Percentiles rank a stretch among this genome's conserved stretches.
Evolutionary conservation across 2,113 vertebrate genomes (phyloP).

Genomic region (Meriones unguiculatus): DNA sequence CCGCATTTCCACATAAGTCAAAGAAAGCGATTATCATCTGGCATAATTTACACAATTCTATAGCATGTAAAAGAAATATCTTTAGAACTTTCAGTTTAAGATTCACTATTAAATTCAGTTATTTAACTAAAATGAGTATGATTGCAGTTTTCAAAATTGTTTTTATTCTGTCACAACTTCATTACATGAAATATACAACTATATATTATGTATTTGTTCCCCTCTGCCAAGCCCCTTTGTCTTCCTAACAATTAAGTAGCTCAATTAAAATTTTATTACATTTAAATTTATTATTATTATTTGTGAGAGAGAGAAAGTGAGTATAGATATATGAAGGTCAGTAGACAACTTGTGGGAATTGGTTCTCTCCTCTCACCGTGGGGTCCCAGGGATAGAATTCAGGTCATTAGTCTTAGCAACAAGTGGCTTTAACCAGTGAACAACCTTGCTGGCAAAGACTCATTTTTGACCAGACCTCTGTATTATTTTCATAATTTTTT

Average conservation of each 20-base stretch:
- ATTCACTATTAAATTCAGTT: constrained; percentile 6
- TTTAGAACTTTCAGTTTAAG: constrained; percentile 7
- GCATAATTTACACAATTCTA: not conserved
- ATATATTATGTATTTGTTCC: not conserved
- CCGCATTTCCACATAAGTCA: not conserved
- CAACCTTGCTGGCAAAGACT: not conserved
- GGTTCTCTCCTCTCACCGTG: not conserved
- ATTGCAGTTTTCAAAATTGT: not conserved
- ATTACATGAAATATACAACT: not conserved
- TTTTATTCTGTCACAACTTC: not conserved
- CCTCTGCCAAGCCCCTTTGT: not conserved
- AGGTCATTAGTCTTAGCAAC: not conserved
- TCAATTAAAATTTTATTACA: not conserved
- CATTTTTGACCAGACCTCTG: not conserved
- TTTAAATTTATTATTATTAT: not conserved
- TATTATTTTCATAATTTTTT: not conserved
- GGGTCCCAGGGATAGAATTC: not conserved
- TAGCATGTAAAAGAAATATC: not conserved
- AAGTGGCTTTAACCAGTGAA: no score
- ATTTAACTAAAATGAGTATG: not conserved
- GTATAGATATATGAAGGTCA: not conserved
- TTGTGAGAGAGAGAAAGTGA: not conserved
- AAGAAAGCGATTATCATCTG: not conserved
- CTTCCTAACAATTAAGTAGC: not conserved
- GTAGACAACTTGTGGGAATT: not conserved